Base-by-base conservation (phyloP, 2,797 vertebrate species). In the Limosa lapponica region DNA sequence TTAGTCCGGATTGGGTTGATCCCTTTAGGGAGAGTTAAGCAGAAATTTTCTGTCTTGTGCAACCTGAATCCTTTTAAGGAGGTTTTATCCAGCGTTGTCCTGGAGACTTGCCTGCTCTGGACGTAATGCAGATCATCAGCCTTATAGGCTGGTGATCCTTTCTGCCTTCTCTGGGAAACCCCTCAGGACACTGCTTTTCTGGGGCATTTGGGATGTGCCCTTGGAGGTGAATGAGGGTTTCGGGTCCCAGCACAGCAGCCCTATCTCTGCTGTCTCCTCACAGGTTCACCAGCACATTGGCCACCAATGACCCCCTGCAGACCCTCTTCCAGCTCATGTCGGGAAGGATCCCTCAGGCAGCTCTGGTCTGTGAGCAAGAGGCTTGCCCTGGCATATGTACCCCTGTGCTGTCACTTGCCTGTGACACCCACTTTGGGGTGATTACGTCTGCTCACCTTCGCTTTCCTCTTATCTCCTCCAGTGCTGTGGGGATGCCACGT, bases 321-420 rank as follows among this genome's bases (percentile, higher is more conserved):
- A 99, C 99, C 5, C 96, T 99, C 61, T 99, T 99, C 97, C 99
- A 99, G 97, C 98, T 99, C 87, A 98, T 99, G 97, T 99, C 99
- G 0, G 98, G 99, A 74, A 98, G 98, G 94, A 98, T 98, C 48
- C 99, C 99, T 7, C 97, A 99, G 48, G 98, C 98, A 89, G 97
- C 98, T 11, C 97, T 93, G 98, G 99, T 99, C 98, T 0, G 96
- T 96, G 55, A 90, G 80, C 66, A 54, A 39, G 28, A 77, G 36
- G 16, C 69, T 85, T 46, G 9, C 49, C 54, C 88, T 25, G n/a
- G 34, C 18, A 9, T 2, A 6, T 64, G 36, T 3, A 34, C 27
- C 49, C 48, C 37, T 18, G 24, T 44, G 37, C 43, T 46, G 74
- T 43, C 51, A 44, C 71, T 66, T 52, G 46, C 24, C 16, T 27